phyloP scores from a whole-genome alignment of 2,888 invertebrate genomes.

The Nycteola revayana region DNA sequence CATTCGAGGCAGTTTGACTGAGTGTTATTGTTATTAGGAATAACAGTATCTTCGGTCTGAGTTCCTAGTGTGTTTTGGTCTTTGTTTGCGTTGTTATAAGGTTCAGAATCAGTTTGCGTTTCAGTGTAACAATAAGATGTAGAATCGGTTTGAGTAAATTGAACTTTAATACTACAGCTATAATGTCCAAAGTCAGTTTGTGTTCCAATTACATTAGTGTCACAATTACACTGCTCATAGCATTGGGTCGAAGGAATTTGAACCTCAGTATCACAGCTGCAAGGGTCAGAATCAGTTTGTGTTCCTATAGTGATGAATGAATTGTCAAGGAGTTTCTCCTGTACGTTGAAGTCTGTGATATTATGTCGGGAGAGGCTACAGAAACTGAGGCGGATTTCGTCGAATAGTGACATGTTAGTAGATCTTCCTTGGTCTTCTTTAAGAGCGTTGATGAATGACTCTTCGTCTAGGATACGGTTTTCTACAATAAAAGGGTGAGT shows the following conservation, averaged over 20 bases:
- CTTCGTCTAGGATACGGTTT: constrained; percentile 64
- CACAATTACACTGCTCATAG: too few species aligned
- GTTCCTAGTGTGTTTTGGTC: constrained; percentile 15
- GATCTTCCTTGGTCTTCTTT: constrained; percentile 61
- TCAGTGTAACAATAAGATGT: not conserved
- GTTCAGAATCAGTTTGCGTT: constrained; percentile 6
- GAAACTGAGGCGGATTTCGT: constrained; percentile 69
- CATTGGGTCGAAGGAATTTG: too few species aligned
- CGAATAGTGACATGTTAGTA: constrained; percentile 68
- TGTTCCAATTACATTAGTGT: constrained; percentile 13
- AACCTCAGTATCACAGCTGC: constrained; percentile 5
- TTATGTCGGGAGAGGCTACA: constrained; percentile 51
- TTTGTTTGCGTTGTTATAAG: constrained; percentile 1
- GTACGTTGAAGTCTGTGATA: constrained; percentile 31
- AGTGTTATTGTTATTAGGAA: constrained; percentile 36
- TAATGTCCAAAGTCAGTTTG: constrained; percentile 23
- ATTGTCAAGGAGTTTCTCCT: constrained; percentile 20
- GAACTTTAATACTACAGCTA: too few species aligned
- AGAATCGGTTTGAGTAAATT: too few species aligned
- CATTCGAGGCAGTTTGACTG: constrained; percentile 51
- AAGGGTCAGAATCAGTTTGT: constrained; percentile 27
- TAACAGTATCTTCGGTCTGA: constrained; percentile 36
- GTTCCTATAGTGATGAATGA: constrained; percentile 36
- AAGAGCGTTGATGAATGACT: constrained; percentile 59
- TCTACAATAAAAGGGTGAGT: constrained; percentile 36